Percentiles rank a stretch among this genome's conserved stretches.
Conservation (phyloP, 2,888 invertebrate species). For the Acronicta alni region DNA sequence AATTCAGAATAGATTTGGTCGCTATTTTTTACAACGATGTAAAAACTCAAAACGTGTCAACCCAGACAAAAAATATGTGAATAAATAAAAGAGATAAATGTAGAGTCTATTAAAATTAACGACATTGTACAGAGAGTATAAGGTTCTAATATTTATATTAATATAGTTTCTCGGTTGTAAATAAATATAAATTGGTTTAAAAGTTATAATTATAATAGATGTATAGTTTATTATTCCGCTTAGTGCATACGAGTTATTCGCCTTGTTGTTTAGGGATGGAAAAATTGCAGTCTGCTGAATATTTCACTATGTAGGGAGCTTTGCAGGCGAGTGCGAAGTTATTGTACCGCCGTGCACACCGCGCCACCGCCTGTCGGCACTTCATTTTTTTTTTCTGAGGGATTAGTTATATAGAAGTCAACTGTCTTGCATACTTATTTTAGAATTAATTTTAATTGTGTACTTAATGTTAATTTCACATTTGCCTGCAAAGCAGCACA, state of each 20-base stretch:
- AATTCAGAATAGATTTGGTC: conserved; percentile 21
- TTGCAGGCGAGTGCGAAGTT: conserved; percentile 11
- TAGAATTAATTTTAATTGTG: neutral
- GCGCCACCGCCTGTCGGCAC: too few relatives aligned
- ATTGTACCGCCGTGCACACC: neutral
- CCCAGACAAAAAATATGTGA: conserved; percentile 38
- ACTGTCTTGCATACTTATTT: neutral
- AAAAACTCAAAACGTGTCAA: conserved; percentile 31
- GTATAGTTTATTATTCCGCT: conserved; percentile 64
- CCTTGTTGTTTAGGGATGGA: conserved; percentile 44
- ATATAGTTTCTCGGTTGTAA: conserved; percentile 72
- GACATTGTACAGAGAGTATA: conserved; percentile 83
- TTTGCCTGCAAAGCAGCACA: conserved; percentile 13
- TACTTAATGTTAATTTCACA: conserved; percentile 10
- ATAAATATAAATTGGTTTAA: conserved; percentile 74
- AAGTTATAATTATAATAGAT: conserved; percentile 62
- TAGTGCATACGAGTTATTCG: conserved; percentile 58
- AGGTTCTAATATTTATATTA: conserved; percentile 81
- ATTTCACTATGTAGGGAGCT: conserved; percentile 29
- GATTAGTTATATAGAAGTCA: too few relatives aligned
- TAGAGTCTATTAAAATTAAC: conserved; percentile 74
- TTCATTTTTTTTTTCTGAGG: too few relatives aligned
- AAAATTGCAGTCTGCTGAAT: conserved; percentile 54
- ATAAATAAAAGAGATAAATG: conserved; percentile 50
- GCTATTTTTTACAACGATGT: conserved; percentile 21